These are phyloP conservation scores for Poecile montanus DNA, from an alignment of 2,797 vertebrate species.

Conservation along the genomic window DNA sequence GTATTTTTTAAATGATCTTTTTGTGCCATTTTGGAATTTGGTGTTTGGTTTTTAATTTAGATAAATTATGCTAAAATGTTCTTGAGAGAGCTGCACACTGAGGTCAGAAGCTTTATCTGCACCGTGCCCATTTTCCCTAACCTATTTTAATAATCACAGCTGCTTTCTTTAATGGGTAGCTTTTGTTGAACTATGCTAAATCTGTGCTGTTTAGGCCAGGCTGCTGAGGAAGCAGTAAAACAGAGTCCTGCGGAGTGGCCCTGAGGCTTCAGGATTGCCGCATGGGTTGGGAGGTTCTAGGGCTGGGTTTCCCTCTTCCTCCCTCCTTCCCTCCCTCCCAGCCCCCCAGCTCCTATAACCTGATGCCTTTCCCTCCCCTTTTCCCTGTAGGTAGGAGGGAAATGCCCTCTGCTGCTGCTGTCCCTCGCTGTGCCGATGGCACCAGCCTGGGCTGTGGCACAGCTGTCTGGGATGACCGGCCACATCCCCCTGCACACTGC, in stretches of 20 bases:
- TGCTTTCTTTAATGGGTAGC: slow-evolving; percentile 48
- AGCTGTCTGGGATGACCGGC: rapidly evolving
- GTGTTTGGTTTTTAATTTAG: slow-evolving; percentile 69
- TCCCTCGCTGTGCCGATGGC: rapidly evolving
- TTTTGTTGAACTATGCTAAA: slow-evolving; percentile 51
- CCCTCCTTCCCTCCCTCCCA: not conserved
- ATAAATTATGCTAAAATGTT: slow-evolving; percentile 60
- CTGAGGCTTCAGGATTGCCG: not conserved
- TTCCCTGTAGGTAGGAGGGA: rapidly evolving
- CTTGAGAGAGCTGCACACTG: not conserved
- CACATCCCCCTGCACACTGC: too few relatives aligned
- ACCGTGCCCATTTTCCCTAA: slow-evolving; percentile 48
- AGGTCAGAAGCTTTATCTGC: slow-evolving; percentile 61
- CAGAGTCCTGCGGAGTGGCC: rapidly evolving
- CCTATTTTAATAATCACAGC: slow-evolving; percentile 59
- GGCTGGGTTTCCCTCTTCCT: not conserved
- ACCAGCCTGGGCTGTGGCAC: too few relatives aligned
- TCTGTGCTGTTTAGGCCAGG: slow-evolving; percentile 16
- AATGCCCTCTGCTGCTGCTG: not conserved
- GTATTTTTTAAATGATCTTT: slow-evolving; percentile 30
- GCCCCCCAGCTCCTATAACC: not conserved
- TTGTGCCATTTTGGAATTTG: slow-evolving; percentile 46
- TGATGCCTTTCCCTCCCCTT: not conserved
- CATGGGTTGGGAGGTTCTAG: not conserved
- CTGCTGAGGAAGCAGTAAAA: slow-evolving; percentile 25